phyloP scores from a whole-genome alignment of 23 tunicate species.

The Halocynthia roretzi region DNA sequence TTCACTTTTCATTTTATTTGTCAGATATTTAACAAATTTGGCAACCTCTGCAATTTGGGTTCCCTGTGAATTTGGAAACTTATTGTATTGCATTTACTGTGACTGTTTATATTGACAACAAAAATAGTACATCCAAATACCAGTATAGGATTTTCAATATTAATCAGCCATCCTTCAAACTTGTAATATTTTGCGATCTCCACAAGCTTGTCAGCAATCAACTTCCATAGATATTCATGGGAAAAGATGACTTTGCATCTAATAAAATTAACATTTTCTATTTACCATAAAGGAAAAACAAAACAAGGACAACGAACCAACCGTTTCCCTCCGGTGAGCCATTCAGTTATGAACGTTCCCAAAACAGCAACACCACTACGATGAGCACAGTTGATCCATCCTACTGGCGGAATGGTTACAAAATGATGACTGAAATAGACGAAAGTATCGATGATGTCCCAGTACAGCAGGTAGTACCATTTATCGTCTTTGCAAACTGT shows the following conservation, averaged over 20 bases:
- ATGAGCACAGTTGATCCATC: constrained; percentile 88
- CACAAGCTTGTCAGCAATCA: constrained; percentile 41
- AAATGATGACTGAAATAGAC: constrained; percentile 92
- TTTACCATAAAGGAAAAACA: background rate
- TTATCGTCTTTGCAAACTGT: constrained; percentile 5
- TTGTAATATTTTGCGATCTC: constrained; percentile 51
- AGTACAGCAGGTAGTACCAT: constrained; percentile 38
- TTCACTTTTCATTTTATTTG: constrained; percentile 36
- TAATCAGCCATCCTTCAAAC: constrained; percentile 97
- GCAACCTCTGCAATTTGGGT: too few species aligned
- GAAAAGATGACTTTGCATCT: constrained; percentile 58
- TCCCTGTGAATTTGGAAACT: background rate
- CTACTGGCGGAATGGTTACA: constrained; percentile 82
- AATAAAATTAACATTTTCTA: background rate
- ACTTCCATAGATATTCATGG: constrained; percentile 19
- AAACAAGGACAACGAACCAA: background rate
- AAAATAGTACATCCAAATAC: background rate
- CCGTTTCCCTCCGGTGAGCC: constrained; percentile 7
- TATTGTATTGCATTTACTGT: too few species aligned
- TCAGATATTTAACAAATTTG: constrained; percentile 50
- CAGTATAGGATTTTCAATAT: constrained; percentile 64
- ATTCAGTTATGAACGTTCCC: constrained; percentile 90
- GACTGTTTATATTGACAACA: too few species aligned
- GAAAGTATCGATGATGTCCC: constrained; percentile 69
- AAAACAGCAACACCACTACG: constrained; percentile 77